Evolutionary conservation across 2,113 vertebrate species (phyloP).

Genomic region (Hystrix brachyura): DNA sequence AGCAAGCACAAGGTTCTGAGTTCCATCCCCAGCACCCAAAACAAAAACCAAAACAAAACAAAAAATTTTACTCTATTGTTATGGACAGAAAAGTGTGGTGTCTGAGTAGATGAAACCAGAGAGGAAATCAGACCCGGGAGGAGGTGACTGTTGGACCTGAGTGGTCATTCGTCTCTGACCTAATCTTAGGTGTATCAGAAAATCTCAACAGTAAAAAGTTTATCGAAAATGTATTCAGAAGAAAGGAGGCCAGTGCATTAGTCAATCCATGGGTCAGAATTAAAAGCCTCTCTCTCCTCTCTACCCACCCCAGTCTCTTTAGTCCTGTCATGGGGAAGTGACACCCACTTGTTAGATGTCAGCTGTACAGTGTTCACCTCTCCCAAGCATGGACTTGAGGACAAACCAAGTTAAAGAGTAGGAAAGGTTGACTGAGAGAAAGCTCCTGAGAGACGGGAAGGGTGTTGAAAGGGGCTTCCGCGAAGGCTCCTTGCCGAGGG

Average conservation of each 20-base stretch:
- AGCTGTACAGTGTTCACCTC: not conserved
- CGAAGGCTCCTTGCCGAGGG: not conserved
- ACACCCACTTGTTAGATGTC: not conserved
- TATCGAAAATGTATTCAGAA: not conserved
- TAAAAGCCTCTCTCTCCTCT: not conserved
- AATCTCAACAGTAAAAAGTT: not conserved
- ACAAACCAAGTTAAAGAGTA: not conserved
- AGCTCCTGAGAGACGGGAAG: not conserved
- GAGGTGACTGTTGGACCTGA: not conserved
- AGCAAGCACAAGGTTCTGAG: too few species aligned
- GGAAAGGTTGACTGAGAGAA: not conserved
- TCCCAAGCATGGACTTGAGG: not conserved
- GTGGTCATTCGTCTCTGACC: not conserved
- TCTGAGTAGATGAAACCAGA: not conserved
- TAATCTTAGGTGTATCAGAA: not conserved
- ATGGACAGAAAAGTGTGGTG: not conserved
- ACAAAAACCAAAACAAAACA: too few species aligned
- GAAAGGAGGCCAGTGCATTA: not conserved
- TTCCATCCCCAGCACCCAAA: too few species aligned
- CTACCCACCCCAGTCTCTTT: not conserved
- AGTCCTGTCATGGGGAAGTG: not conserved
- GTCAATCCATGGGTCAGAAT: not conserved
- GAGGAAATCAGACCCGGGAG: not conserved
- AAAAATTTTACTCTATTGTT: not conserved
- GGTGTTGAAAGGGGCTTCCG: not conserved